Conservation (phyloP, 2,113 vertebrate genomes). For the Mesembrinibis cayennensis region DNA sequence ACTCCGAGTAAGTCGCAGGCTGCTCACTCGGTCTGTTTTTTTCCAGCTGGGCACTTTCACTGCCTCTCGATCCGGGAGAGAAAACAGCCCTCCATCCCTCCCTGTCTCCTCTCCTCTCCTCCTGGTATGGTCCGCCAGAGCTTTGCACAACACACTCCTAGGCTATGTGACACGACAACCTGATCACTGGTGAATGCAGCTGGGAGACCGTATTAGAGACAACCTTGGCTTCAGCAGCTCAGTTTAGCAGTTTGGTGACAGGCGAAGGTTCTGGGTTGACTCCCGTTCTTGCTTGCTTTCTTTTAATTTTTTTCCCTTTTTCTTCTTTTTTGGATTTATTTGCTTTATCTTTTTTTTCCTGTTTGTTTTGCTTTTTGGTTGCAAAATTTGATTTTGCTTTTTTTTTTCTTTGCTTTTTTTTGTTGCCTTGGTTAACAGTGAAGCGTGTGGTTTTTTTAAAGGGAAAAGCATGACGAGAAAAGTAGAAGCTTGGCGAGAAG, state of each 20-base stretch:
- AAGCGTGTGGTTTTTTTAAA: constrained; percentile 83
- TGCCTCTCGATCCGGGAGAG: neutral
- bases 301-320: constrained; percentile 12
- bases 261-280: constrained; percentile 42
- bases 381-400: constrained; percentile 19
- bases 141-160: constrained; percentile 54
- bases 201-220: constrained; percentile 31
- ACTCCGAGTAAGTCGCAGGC: constrained; percentile 85
- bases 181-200: constrained; percentile 20
- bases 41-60: constrained; percentile 19
- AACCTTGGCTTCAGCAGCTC: constrained; percentile 60
- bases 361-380: constrained; percentile 23
- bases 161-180: constrained; percentile 8
- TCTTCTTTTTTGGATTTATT: constrained; percentile 6
- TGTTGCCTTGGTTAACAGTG: constrained; percentile 73
- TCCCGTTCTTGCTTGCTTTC: constrained; percentile 45
- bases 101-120: neutral
- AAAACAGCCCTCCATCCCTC: neutral
- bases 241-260: constrained; percentile 61
- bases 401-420: neutral
- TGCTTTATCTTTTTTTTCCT: neutral
- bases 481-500: constrained; percentile 88
- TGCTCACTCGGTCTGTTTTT: neutral
- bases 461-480: constrained; percentile 91
- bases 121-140: neutral